Conservation (phyloP, 2,113 vertebrate species). For the Phasianus colchicus region DNA sequence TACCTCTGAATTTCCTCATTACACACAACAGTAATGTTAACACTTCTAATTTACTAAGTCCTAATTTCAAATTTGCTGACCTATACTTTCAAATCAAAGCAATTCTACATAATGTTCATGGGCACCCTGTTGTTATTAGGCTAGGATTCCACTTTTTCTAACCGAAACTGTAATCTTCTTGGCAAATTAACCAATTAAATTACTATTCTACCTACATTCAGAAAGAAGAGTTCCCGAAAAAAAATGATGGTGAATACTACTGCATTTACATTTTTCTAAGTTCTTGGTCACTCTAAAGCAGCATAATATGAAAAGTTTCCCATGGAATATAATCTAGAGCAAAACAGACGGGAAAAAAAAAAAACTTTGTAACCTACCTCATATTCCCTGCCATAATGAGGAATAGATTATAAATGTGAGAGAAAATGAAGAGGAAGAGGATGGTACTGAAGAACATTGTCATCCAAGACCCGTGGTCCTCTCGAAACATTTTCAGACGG, state of each 20-base stretch:
- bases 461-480: slow-evolving; percentile 99
- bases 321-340: slow-evolving; percentile 1
- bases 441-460: slow-evolving; percentile 99
- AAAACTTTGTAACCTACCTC: slow-evolving; percentile 83
- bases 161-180: background rate
- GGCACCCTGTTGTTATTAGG: background rate
- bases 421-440: slow-evolving; percentile 98
- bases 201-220: background rate
- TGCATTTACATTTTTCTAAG: background rate
- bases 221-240: background rate
- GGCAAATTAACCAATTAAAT: background rate
- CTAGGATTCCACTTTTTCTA: background rate
- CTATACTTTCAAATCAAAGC: background rate
- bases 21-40: background rate
- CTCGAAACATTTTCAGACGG: slow-evolving; percentile 96
- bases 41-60: background rate
- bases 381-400: slow-evolving; percentile 93
- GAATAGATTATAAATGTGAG: slow-evolving; percentile 95
- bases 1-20: background rate
- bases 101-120: background rate
- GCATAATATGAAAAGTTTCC: background rate
- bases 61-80: background rate
- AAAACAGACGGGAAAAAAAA: slow-evolving; percentile 22
- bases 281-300: background rate
- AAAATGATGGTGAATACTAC: background rate